Base-by-base conservation (phyloP, 2,888 invertebrate species). In the Synanthedon myopaeformis region DNA sequence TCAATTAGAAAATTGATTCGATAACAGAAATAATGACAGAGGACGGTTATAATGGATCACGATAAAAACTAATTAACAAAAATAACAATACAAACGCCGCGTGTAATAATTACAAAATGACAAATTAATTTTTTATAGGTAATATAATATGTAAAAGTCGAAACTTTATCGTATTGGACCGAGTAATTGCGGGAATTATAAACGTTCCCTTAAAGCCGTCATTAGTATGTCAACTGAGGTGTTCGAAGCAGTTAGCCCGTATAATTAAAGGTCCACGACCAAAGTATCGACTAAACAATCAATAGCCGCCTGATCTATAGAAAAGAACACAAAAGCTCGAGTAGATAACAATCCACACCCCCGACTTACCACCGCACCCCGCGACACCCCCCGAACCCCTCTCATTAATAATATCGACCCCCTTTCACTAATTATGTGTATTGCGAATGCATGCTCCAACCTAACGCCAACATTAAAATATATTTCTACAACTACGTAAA, bases 371-470 rank as follows among this genome's bases (percentile, higher is more conserved):
- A 64, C 68, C 67, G 65, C 61, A 67, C 64, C 67, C 62, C 53
- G 58, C 60, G 57, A 57, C 56, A 60, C 67, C 66, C 35, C 61
- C 63, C 63, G 57, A 69, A 70, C 71, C 77, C 78, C 77, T 66
- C 87, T 88, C 88, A 88, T 88, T 87, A 88, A 87, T 86, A 87
- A 81, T 86, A 85, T 85, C 80, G 79, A 82, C 83, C 84, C 71
- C 68, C 76, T 67, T 81, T 77, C 80, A 86, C 88, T 88, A 88
- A 88, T 88, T 88, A 87, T 81, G 77, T 82, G 78, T 82, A 84
- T 82, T 83, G 85, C 86, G 82, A 87, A 88, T 87, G 87, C 85
- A 85, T 72, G 68, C 70, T 63, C 61, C 59, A 60, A 56, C 56
- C 42, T 42, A 42, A 45, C 45, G 14, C 45, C 45, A 45, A 45